These are phyloP conservation scores for Aplochiton taeniatus DNA, from an alignment of 2,797 vertebrate species.

Conservation along the genomic window DNA sequence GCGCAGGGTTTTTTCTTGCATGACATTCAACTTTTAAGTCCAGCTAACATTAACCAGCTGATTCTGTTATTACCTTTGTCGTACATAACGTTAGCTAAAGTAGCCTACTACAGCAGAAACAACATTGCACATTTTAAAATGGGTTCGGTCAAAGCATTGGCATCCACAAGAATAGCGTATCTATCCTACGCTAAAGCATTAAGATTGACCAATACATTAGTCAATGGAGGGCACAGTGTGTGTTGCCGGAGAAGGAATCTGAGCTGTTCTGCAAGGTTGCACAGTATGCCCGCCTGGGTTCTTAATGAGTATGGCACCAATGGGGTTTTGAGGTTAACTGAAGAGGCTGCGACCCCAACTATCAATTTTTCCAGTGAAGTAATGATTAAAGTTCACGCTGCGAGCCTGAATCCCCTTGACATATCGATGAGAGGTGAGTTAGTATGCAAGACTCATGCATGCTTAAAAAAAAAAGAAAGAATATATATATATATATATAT, in stretches of 20 bases:
- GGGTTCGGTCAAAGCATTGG: constrained; percentile 35
- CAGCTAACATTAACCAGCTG: no score
- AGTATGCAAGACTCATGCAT: background rate
- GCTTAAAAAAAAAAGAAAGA: background rate
- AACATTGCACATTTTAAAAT: background rate
- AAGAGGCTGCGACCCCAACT: constrained; percentile 73
- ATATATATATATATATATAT: no score
- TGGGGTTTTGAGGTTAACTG: constrained; percentile 79
- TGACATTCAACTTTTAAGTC: background rate
- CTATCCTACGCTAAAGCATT: constrained; percentile 31
- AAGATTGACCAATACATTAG: constrained; percentile 35
- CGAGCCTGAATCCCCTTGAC: constrained; percentile 90
- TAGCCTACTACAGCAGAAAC: constrained; percentile 6
- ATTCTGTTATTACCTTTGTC: no score
- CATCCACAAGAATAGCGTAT: constrained; percentile 40
- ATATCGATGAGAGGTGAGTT: constrained; percentile 91
- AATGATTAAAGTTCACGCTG: constrained; percentile 85
- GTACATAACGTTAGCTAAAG: background rate
- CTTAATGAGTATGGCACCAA: constrained; percentile 86
- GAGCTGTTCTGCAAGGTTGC: constrained; percentile 60
- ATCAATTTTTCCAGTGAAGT: constrained; percentile 83
- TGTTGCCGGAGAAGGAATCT: constrained; percentile 50
- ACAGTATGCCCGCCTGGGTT: constrained; percentile 88
- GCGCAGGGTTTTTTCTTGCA: background rate
- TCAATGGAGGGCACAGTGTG: constrained; percentile 13